phyloP scores from a whole-genome alignment of 2,797 vertebrate species.

The Catamblyrhynchus diadema region DNA sequence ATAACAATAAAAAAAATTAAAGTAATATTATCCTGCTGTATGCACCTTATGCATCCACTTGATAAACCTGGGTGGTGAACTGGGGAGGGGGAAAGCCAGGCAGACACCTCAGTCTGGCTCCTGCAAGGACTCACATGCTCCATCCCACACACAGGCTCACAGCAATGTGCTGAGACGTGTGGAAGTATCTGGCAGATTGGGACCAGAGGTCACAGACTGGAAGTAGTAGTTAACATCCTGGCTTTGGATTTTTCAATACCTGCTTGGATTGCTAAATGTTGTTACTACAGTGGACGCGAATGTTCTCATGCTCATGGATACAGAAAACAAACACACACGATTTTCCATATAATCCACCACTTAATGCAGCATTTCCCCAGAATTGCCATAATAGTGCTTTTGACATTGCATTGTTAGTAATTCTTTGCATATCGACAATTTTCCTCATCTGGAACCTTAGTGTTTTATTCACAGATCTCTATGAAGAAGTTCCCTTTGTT shows the following conservation, averaged over 20 bases:
- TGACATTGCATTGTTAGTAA: constrained; percentile 60
- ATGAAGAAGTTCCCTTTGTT: constrained; percentile 53
- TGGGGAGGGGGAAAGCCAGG: constrained; percentile 53
- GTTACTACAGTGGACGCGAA: constrained; percentile 17
- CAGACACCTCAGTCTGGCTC: constrained; percentile 52
- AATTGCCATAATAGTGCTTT: constrained; percentile 50
- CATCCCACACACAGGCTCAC: not conserved
- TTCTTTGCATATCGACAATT: constrained; percentile 60
- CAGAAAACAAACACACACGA: constrained; percentile 13
- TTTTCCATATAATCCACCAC: constrained; percentile 47
- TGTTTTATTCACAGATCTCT: constrained; percentile 67
- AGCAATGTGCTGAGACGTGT: not conserved
- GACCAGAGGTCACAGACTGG: not conserved
- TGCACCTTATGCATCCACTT: constrained; percentile 58
- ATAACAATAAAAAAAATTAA: not conserved
- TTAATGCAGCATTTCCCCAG: constrained; percentile 59
- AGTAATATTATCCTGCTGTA: constrained; percentile 54
- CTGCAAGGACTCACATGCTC: constrained; percentile 15
- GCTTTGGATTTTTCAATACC: constrained; percentile 62
- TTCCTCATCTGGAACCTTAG: constrained; percentile 49
- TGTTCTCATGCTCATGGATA: constrained; percentile 50
- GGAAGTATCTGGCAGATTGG: not conserved
- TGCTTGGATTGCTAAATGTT: constrained; percentile 24
- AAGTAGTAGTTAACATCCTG: constrained; percentile 60
- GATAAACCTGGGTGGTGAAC: constrained; percentile 61